Conservation (phyloP, 2,113 vertebrate genomes). For the Trochalopteron elliotii region DNA sequence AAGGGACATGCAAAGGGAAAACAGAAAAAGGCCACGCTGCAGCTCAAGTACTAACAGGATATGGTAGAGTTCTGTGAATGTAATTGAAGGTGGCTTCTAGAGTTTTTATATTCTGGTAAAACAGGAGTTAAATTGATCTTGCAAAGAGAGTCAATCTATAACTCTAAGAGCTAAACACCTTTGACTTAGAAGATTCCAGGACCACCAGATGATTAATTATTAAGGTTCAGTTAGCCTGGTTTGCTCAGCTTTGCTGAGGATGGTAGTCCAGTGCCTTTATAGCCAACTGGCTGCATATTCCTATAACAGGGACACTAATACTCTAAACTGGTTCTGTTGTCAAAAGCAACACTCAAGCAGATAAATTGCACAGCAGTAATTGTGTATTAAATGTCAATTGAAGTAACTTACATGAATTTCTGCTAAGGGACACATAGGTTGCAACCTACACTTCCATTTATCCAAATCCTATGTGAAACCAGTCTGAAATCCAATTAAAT, state of each 20-base stretch:
- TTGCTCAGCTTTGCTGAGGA: not conserved
- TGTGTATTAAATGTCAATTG: not conserved
- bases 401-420: conserved; percentile 3
- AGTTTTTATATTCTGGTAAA: not conserved
- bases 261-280: not conserved
- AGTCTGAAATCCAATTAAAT: conserved; percentile 52
- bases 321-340: not conserved
- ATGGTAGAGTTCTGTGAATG: not conserved
- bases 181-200: not conserved
- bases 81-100: not conserved
- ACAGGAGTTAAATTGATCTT: not conserved
- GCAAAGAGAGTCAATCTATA: not conserved
- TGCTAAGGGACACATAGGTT: conserved; percentile 1
- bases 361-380: conserved; percentile 6
- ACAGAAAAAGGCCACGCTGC: not conserved
- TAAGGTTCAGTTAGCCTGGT: not conserved
- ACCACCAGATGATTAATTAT: not conserved
- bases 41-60: not conserved
- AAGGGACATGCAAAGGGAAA: not conserved
- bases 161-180: not conserved
- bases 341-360: conserved; percentile 12
- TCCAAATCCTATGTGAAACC: conserved; percentile 26
- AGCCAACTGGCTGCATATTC: not conserved
- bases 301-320: not conserved
- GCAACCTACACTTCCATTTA: conserved; percentile 26